Conservation (phyloP, 2,888 invertebrate species). For the Sesia apiformis region DNA sequence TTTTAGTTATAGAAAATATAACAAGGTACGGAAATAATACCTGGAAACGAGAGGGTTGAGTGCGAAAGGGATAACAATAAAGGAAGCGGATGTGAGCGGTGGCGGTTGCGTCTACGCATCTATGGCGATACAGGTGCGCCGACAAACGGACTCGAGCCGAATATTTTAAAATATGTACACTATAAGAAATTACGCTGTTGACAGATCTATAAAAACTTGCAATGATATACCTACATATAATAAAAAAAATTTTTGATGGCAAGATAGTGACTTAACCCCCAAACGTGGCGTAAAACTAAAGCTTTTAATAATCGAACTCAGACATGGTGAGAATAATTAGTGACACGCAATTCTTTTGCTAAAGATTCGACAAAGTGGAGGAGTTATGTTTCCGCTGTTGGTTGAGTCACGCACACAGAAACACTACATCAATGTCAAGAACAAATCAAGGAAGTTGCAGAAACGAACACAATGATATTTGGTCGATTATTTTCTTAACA, state of each 20-base stretch:
- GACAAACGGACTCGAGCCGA: slow-evolving; percentile 21
- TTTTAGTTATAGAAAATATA: no score
- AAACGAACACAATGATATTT: neutral
- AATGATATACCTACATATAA: no score
- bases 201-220: no score
- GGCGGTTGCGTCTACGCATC: slow-evolving; percentile 26
- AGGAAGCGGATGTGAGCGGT: slow-evolving; percentile 59
- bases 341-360: neutral
- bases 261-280: slow-evolving; percentile 27
- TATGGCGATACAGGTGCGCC: slow-evolving; percentile 37
- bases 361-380: slow-evolving; percentile 3
- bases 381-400: slow-evolving; percentile 28
- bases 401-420: slow-evolving; percentile 27
- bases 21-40: slow-evolving; percentile 20
- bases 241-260: no score
- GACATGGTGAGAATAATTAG: neutral
- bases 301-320: slow-evolving; percentile 5
- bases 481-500: no score
- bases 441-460: slow-evolving; percentile 22
- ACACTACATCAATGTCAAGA: slow-evolving; percentile 46
- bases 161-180: neutral
- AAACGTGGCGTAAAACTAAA: slow-evolving; percentile 34
- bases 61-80: slow-evolving; percentile 39
- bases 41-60: slow-evolving; percentile 28
- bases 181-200: no score